Base-by-base conservation (phyloP, 2,888 invertebrate species). In the Chaetogeoica ovagalla region DNA sequence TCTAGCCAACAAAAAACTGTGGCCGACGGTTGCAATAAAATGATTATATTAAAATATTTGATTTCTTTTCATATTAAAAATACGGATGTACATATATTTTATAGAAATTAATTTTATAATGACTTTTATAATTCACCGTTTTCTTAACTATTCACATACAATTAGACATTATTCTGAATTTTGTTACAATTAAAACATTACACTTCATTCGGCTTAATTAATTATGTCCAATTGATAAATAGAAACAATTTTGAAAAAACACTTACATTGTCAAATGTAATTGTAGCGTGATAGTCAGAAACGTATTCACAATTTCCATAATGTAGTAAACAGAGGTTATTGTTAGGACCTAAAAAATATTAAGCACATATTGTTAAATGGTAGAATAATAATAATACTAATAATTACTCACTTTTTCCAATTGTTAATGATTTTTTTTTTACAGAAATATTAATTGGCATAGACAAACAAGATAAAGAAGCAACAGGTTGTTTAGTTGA, bases 201-300 rank as follows among this genome's bases (percentile, higher is more conserved):
- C 43, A 43, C 43, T 30, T 30, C 30, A 30, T 48, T 48, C 13
- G 1, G 48, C 11, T 48, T 48, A 48, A 1, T 13, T 13, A 13
- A 13, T 48, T 55, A 19, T 57, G 8, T 59, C 63, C 17, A 23
- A 57, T 1, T 52, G 21, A 30, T 69, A 69, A 30, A 19, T 2
- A 70, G 37, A 65, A 57, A 57, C 0, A 15, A 15, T 21, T 17
- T 48, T 11, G 48, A 11, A 48, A 48, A 21, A 57, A 73, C n/a
- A 70, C 71, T 48, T 77, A 83, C 83, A 70, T 82, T 76, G 81
- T 83, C 82, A 81, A 72, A 82, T 48, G 94, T 95, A 83, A 95
- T 92, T 72, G 92, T 89, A 15, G 95, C 94, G 86, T 95, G 95
- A 83, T 90, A 90, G 0, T 91, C 88, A 0, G 93, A 92, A 69